These are phyloP conservation scores for Copidosoma aretas DNA, from an alignment of 2,888 invertebrate genomes.

Conservation along the genomic window DNA sequence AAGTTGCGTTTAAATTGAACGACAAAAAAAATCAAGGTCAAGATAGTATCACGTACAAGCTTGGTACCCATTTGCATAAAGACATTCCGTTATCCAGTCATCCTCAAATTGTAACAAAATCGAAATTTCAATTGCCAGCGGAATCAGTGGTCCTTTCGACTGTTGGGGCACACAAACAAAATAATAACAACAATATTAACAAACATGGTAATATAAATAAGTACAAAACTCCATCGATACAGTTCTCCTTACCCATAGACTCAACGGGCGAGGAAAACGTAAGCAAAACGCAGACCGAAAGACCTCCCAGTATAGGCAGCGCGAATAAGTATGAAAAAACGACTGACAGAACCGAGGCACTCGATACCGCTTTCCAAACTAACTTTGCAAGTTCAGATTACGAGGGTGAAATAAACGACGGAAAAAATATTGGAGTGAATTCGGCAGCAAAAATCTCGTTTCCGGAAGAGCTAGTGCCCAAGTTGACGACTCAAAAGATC, in stretches of 20 bases:
- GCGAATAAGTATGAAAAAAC: slow-evolving; percentile 43
- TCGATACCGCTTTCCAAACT: slow-evolving; percentile 53
- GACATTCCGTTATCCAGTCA: slow-evolving; percentile 34
- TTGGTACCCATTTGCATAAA: too few species aligned
- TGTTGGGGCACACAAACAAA: slow-evolving; percentile 30
- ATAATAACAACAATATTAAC: slow-evolving; percentile 36
- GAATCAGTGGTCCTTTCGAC: slow-evolving; percentile 52
- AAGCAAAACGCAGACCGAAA: slow-evolving; percentile 54
- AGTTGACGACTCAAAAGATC: slow-evolving; percentile 8
- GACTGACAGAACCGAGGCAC: slow-evolving; percentile 45
- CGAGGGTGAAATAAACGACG: slow-evolving; percentile 33
- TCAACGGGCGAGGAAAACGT: slow-evolving; percentile 51
- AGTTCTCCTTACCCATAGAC: slow-evolving; percentile 55
- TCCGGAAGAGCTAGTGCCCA: slow-evolving; percentile 21
- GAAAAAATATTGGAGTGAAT: slow-evolving; percentile 13
- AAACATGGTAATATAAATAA: slow-evolving; percentile 21
- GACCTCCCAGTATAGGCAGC: slow-evolving; percentile 50
- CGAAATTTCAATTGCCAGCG: slow-evolving; percentile 52
- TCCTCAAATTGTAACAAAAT: slow-evolving; percentile 57
- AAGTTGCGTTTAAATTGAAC: too few species aligned
- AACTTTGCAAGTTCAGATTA: slow-evolving; percentile 51
- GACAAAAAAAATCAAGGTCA: too few species aligned
- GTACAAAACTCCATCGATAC: slow-evolving; percentile 47
- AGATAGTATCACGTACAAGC: too few species aligned
- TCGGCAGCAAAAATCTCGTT: neutral